Conservation (phyloP, 2,888 invertebrate genomes). For the Megaustenia siamemsis region DNA sequence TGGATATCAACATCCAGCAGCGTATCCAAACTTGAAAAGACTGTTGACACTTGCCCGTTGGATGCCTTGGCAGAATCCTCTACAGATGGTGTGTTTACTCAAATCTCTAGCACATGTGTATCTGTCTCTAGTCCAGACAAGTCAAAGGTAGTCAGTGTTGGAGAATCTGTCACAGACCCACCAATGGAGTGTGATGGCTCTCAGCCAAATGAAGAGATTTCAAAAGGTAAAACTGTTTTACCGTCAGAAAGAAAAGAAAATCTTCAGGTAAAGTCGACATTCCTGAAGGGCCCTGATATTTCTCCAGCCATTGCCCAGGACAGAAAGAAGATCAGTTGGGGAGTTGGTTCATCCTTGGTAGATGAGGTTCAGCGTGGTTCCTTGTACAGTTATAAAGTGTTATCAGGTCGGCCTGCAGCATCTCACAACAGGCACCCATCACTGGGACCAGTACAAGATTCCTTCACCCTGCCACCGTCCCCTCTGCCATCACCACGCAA, state of each 20-base stretch:
- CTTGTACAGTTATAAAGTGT: slow-evolving; percentile 24
- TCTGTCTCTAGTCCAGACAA: neutral
- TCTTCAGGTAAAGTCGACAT: neutral
- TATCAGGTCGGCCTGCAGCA: neutral
- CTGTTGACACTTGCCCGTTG: too few relatives aligned
- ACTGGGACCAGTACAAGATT: neutral
- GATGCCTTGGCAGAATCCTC: neutral
- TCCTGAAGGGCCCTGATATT: neutral
- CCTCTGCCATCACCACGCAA: neutral
- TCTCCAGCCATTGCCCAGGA: neutral
- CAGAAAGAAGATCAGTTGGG: slow-evolving; percentile 28
- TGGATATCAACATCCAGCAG: neutral
- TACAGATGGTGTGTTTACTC: neutral
- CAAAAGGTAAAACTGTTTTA: neutral
- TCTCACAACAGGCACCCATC: slow-evolving; percentile 20
- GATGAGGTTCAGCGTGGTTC: neutral
- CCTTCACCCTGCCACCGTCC: neutral
- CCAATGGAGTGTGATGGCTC: neutral
- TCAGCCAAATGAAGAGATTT: neutral
- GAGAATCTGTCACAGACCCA: slow-evolving; percentile 20
- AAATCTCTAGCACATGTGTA: slow-evolving; percentile 4
- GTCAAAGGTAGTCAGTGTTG: neutral
- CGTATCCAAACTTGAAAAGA: neutral
- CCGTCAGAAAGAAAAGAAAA: neutral
- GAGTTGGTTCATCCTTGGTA: neutral